Conservation (phyloP, 1,140 invertebrate species). For the Drosophila nigrodunni region DNA sequence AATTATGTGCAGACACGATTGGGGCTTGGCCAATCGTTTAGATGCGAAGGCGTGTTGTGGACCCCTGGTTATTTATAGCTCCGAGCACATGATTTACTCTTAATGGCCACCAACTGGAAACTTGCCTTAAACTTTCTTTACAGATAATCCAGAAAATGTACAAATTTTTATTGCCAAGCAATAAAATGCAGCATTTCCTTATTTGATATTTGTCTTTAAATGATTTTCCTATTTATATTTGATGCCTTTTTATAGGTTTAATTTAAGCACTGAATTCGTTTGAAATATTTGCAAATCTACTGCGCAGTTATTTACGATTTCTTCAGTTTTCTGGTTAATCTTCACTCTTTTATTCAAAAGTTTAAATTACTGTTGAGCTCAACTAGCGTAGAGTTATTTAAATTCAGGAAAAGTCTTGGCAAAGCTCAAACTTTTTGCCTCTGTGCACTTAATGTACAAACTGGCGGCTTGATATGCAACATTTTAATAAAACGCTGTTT, state of each 20-base stretch:
- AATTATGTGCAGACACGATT: constrained; percentile 77
- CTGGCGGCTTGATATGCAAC: no score
- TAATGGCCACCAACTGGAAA: constrained; percentile 31
- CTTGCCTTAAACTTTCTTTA: constrained; percentile 37
- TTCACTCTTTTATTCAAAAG: background rate
- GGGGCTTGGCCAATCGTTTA: constrained; percentile 56
- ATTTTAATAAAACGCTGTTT: no score
- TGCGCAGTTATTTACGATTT: constrained; percentile 26
- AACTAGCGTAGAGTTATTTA: constrained; percentile 11
- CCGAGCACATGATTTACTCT: constrained; percentile 46
- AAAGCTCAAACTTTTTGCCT: constrained; percentile 20
- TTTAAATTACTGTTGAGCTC: constrained; percentile 4
- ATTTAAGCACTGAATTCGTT: constrained; percentile 26
- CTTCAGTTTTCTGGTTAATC: background rate
- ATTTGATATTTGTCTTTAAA: constrained; percentile 34
- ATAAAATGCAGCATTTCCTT: constrained; percentile 29
- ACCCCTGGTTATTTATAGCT: constrained; percentile 66
- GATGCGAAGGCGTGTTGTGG: constrained; percentile 23
- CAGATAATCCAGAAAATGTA: constrained; percentile 11
- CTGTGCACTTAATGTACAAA: background rate
- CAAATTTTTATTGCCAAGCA: constrained; percentile 37
- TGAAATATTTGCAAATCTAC: constrained; percentile 20
- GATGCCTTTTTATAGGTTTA: constrained; percentile 35
- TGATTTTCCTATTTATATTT: constrained; percentile 38
- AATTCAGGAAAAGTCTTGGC: constrained; percentile 2